Evolutionary conservation across 2,113 vertebrate genomes (phyloP), one percentile per base, ranked within the genome.

Genomic region (Garra rufa): DNA sequence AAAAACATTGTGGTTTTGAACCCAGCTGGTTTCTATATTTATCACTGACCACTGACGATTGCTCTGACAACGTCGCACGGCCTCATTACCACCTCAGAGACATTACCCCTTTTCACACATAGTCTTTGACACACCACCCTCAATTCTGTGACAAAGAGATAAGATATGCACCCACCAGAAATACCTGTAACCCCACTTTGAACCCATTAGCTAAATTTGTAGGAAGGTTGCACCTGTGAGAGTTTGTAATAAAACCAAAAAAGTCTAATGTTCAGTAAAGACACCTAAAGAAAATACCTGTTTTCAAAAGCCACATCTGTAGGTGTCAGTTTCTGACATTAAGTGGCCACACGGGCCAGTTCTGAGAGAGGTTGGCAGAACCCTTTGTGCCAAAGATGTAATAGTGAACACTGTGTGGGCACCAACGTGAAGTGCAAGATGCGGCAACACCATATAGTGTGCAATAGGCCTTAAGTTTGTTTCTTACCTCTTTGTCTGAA

Each of bases 401-500:
- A 30, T 17, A 17, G 3, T 57, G 52, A 52, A 57, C 52, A 0
- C 21, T 57, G 28, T 34, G 28, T 30, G 14, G 28, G 3, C 0
- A 34, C 14, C 63, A 34, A 34, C 34, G 30, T 67, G 28, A 34
- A 67, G 34, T 10, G 17, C 65, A 69, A 38, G 17, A 10, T 1
- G 19, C 0, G 0, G 17, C 30, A 69, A 69, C 30, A 69, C 17
- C 65, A 21, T 10, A 38, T 3, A 21, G 30, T 10, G 63, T 4
- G 17, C 30, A 67, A 34, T 28, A 65, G 8, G 30, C 6, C 6
- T 15, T 9, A 28, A 48, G 21, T 28, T 61, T 30, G 43, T 34
- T 15, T 67, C 78, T 82, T 69, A 82, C 79, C 79, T 82, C 21
- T 69, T 70, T 70, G 44, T 52, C 13, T 69, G 11, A 82, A 70